phyloP scores from a whole-genome alignment of 2,888 invertebrate species.

The Cepaea hortensis region DNA sequence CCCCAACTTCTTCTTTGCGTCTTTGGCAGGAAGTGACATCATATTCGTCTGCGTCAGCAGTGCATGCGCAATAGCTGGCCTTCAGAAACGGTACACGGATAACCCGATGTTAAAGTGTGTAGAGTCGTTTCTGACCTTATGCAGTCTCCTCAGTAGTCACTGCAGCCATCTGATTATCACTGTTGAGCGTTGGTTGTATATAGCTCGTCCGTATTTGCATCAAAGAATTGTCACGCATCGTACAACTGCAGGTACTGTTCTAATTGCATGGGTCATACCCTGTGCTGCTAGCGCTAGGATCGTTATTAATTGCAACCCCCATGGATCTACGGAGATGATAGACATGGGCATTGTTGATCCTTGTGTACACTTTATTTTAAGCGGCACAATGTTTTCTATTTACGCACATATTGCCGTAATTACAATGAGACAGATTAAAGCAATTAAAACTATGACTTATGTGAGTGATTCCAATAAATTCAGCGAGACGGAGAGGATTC shows the following conservation, averaged over 20 bases:
- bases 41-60: neutral
- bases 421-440: neutral
- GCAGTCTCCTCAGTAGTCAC: neutral
- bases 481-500: neutral
- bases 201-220: neutral
- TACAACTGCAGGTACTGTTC: neutral
- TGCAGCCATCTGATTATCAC: neutral
- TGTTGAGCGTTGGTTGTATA: constrained; percentile 9
- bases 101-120: neutral
- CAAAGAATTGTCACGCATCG: neutral
- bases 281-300: neutral
- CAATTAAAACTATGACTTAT: neutral
- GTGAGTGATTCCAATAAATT: neutral
- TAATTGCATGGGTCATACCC: neutral
- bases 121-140: neutral
- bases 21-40: neutral
- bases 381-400: neutral
- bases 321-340: neutral
- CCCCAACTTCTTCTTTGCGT: constrained; percentile 12
- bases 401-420: neutral
- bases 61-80: neutral
- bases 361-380: neutral
- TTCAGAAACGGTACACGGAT: neutral
- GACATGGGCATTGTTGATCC: neutral
- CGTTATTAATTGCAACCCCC: neutral